Conservation (phyloP, 2,797 vertebrate species). For the Notoglanidium macrostoma region DNA sequence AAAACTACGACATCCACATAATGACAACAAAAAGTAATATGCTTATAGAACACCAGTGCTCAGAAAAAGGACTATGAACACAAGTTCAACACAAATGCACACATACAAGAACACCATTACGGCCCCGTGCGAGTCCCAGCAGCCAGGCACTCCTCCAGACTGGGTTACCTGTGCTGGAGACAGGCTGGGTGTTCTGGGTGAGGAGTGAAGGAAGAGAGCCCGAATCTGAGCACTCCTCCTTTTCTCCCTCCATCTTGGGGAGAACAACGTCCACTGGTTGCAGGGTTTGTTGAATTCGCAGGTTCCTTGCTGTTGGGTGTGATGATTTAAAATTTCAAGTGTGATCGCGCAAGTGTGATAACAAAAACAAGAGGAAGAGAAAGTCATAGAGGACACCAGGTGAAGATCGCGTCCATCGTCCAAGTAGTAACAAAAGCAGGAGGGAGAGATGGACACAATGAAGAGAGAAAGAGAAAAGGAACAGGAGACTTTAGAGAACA, state of each 20-base stretch:
- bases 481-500: conserved; percentile 62
- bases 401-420: conserved; percentile 20
- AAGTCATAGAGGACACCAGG: conserved; percentile 44
- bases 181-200: conserved; percentile 74
- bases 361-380: conserved; percentile 18
- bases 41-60: neutral
- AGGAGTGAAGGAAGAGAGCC: conserved; percentile 75
- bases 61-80: neutral
- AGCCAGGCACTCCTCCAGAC: conserved; percentile 31
- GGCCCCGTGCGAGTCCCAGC: conserved; percentile 50
- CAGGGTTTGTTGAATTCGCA: conserved; percentile 83
- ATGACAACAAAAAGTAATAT: conserved; percentile 56
- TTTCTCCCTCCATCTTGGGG: conserved; percentile 79
- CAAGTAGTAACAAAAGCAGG: conserved; percentile 53
- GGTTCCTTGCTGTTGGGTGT: conserved; percentile 78
- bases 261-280: conserved; percentile 82
- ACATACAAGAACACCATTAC: neutral
- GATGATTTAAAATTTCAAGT: conserved; percentile 19
- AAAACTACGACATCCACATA: conserved; percentile 48
- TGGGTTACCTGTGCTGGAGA: conserved; percentile 88
- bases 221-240: conserved; percentile 73
- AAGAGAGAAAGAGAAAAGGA: conserved; percentile 53
- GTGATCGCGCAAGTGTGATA: neutral
- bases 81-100: conserved; percentile 44
- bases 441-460: conserved; percentile 52